These are phyloP conservation scores for Pterois miles DNA, from an alignment of 2,797 vertebrate species.

Conservation along the genomic window DNA sequence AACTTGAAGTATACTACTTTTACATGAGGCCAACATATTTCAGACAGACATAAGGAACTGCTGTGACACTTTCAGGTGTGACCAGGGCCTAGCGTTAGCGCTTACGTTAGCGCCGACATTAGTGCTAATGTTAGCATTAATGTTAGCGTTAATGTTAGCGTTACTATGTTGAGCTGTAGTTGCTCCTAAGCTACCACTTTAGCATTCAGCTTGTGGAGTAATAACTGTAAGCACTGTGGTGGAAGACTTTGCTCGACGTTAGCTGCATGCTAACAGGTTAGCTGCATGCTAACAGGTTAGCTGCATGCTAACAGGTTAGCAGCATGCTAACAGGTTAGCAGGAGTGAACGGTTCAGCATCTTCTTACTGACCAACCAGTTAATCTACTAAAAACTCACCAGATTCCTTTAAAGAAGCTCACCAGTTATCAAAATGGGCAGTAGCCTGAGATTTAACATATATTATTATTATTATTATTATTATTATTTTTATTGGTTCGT, in stretches of 20 bases:
- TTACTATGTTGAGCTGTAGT: not conserved
- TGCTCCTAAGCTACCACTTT: not conserved
- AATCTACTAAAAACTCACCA: not conserved
- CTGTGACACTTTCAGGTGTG: no score
- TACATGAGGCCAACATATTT: no score
- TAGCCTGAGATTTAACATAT: not conserved
- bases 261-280: slow-evolving; percentile 8
- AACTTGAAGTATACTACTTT: no score
- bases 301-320: slow-evolving; percentile 8
- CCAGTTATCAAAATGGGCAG: not conserved
- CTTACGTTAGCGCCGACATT: no score
- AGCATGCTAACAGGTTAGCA: slow-evolving; percentile 9
- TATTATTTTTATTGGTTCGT: not conserved
- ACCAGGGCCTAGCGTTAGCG: no score
- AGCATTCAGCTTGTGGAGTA: not conserved
- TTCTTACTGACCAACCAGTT: not conserved
- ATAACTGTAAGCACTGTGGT: not conserved
- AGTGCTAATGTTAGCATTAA: not conserved
- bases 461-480: not conserved
- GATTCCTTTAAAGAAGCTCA: slow-evolving; percentile 9
- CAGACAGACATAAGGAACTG: no score
- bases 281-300: no score
- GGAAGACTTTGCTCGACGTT: not conserved
- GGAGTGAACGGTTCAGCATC: not conserved
- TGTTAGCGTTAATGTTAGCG: no score